phyloP scores from a whole-genome alignment of 2,113 vertebrate species.

The Galeopterus variegatus region DNA sequence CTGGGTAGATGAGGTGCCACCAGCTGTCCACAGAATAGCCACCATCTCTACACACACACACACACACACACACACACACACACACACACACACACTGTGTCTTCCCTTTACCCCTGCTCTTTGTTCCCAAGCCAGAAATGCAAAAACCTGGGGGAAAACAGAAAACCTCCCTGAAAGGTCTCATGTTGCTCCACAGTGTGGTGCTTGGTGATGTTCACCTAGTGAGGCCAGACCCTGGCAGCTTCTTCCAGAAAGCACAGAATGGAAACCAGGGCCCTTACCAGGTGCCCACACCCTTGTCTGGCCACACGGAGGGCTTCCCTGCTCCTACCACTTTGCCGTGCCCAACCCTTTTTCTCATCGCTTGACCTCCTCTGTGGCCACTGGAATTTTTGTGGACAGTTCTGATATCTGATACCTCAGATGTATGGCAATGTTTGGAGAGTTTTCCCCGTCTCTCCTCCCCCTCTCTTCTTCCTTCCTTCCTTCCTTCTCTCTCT shows the following conservation, averaged over 20 bases:
- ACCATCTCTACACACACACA: neutral
- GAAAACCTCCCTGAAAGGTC: neutral
- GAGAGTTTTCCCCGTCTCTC: neutral
- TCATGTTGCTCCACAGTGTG: neutral
- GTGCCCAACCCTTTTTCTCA: neutral
- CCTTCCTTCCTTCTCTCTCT: no score
- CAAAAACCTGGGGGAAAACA: neutral
- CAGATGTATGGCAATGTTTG: neutral
- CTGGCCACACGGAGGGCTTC: no score
- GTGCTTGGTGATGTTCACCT: neutral
- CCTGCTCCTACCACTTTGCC: neutral
- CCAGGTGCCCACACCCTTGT: neutral
- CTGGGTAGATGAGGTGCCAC: neutral
- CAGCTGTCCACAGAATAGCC: neutral
- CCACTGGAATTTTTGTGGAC: neutral
- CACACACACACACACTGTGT: neutral
- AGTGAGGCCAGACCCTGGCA: neutral
- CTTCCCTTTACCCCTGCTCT: neutral
- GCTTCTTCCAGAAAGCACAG: neutral
- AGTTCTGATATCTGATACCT: neutral
- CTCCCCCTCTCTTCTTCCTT: rapidly evolving
- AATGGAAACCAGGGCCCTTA: neutral
- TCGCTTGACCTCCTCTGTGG: neutral
- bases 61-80: rapidly evolving
- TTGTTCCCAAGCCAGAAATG: neutral